phyloP scores from a whole-genome alignment of 2,888 invertebrate genomes.

The Meta bourneti region DNA sequence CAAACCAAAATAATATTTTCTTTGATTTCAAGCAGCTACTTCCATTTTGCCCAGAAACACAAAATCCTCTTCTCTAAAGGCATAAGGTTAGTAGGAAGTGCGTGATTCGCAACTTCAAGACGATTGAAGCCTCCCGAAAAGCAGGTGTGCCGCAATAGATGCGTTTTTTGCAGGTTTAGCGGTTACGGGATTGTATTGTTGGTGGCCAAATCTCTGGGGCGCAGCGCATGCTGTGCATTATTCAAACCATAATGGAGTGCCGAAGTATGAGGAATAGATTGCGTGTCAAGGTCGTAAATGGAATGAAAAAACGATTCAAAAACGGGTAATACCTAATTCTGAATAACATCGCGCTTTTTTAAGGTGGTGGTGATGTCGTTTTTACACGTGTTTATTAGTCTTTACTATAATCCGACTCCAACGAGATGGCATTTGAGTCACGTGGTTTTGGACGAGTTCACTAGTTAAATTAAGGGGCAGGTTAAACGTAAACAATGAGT shows the following conservation, averaged over 20 bases:
- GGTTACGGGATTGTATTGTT: conserved; percentile 13
- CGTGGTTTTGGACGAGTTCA: no score
- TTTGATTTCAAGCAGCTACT: no score
- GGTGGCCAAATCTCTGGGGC: conserved; percentile 4
- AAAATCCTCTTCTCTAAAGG: not conserved
- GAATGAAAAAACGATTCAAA: not conserved
- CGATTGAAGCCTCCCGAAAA: not conserved
- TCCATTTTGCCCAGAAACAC: no score
- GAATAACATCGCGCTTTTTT: not conserved
- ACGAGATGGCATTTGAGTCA: no score
- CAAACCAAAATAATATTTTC: no score
- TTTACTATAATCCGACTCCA: no score
- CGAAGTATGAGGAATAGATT: not conserved
- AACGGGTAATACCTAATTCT: not conserved
- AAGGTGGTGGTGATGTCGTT: no score
- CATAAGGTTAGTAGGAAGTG: not conserved
- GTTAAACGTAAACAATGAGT: no score
- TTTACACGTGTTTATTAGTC: no score
- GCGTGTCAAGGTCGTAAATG: conserved; percentile 6
- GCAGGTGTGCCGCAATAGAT: conserved; percentile 5
- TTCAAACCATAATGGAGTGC: not conserved
- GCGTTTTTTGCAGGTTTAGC: conserved; percentile 6
- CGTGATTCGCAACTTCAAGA: not conserved
- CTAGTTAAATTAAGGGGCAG: no score
- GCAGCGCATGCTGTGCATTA: not conserved